phyloP scores from a whole-genome alignment of 2,888 invertebrate genomes.

The Caenorhabditis virilis region DNA sequence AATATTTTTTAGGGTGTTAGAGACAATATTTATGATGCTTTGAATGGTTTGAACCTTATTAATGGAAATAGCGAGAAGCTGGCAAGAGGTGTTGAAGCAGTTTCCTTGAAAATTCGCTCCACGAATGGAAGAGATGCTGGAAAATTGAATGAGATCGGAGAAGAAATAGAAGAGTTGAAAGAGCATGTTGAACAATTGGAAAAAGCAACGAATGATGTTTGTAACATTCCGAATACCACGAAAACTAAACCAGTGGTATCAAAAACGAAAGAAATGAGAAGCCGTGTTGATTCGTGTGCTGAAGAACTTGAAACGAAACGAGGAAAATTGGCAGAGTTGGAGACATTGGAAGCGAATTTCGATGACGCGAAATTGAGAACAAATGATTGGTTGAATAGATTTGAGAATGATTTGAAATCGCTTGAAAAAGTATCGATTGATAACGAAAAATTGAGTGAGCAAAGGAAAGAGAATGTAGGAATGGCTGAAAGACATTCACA shows the following conservation, averaged over 20 bases:
- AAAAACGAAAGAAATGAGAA: slow-evolving; percentile 15
- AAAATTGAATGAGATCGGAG: slow-evolving; percentile 23
- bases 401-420: slow-evolving; percentile 34
- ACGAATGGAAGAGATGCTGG: slow-evolving; percentile 19
- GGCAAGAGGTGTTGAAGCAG: slow-evolving; percentile 20
- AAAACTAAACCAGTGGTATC: slow-evolving; percentile 24
- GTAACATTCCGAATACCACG: slow-evolving; percentile 43
- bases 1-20: slow-evolving; percentile 22
- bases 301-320: slow-evolving; percentile 36
- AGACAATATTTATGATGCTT: slow-evolving; percentile 50
- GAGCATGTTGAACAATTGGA: slow-evolving; percentile 38
- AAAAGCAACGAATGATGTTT: slow-evolving; percentile 19
- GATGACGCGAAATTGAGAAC: slow-evolving; percentile 21
- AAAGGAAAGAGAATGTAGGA: slow-evolving; percentile 23
- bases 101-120: slow-evolving; percentile 21
- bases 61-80: slow-evolving; percentile 35
- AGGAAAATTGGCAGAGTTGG: slow-evolving; percentile 24
- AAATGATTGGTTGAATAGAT: slow-evolving; percentile 18
- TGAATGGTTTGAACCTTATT: slow-evolving; percentile 40
- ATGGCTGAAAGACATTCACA: slow-evolving; percentile 23
- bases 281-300: slow-evolving; percentile 21
- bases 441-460: slow-evolving; percentile 26
- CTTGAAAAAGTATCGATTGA: slow-evolving; percentile 40
- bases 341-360: slow-evolving; percentile 29
- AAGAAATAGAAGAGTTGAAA: slow-evolving; percentile 20